Conservation (phyloP, 2,113 vertebrate genomes). For the Engystomops pustulosus region DNA sequence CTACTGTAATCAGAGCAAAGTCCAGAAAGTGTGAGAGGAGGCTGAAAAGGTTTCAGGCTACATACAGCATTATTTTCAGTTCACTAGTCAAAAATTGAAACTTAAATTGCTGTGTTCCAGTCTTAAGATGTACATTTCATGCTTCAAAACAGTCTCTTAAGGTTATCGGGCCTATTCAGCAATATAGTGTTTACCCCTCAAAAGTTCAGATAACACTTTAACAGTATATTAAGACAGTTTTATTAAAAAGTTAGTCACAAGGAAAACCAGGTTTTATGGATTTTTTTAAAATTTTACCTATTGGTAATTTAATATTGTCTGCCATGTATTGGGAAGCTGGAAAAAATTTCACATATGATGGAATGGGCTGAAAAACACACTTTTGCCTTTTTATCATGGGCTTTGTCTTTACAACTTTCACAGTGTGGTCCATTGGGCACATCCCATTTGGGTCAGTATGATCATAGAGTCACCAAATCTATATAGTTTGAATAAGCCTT, state of each 20-base stretch:
- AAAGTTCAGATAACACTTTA: not conserved
- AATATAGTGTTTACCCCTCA: not conserved
- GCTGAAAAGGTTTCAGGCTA: not conserved
- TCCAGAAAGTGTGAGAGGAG: not conserved
- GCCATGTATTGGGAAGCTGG: too few species aligned
- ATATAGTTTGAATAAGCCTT: too few species aligned
- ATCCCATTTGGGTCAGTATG: too few species aligned
- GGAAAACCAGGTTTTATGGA: too few species aligned
- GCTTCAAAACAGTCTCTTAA: not conserved
- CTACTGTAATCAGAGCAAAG: not conserved
- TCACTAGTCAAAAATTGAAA: conserved; percentile 19
- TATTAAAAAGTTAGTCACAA: not conserved
- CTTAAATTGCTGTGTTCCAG: not conserved
- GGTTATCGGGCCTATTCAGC: not conserved
- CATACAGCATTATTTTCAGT: not conserved
- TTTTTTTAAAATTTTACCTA: too few species aligned
- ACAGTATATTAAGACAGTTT: not conserved
- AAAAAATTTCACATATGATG: too few species aligned
- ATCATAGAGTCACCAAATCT: too few species aligned
- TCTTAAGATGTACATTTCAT: not conserved
- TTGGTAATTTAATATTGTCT: too few species aligned
- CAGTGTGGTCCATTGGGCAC: too few species aligned
- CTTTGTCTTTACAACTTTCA: too few species aligned
- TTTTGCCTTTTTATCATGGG: too few species aligned
- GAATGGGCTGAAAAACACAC: too few species aligned